Evolutionary conservation across 2,797 vertebrate species (phyloP), one percentile per base, ranked within the genome.

Genomic region (Pangasius macronema): DNA sequence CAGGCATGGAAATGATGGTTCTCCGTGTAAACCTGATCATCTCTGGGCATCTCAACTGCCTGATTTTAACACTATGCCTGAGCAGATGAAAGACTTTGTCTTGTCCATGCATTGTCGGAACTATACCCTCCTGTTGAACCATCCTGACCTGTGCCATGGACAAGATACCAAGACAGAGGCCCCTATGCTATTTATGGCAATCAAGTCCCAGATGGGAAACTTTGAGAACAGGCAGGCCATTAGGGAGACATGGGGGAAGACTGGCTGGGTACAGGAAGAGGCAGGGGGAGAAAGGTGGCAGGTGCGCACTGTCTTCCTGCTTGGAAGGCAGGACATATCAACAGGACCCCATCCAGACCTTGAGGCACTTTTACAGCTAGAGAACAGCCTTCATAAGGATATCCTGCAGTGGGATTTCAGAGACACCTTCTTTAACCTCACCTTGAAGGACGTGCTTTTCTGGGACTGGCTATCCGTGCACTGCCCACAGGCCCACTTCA

Each of bases 221-320:
- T 97, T 97, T 91, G 95, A 96, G 90, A 96, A 95, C 90, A 92
- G 96, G 36, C 95, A 97, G 92, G 96, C 96, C 65, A 97, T 97
- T 63, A 94, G 96, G 27, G 95, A 97, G 89, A 96, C 96, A 0
- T 97, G 96, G 96, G 96, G 96, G 5, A 92, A 33, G 85, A 94
- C 93, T 0, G 96, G 96, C 11, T 77, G 88, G 81, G 90, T 95
- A 77, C 85, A 27, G 20, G 93, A 94, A 22, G 91, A 91, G 27
- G 81, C 70, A 27, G 85, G 86, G 0, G 86, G 63, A 33, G 90
- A 72, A 86, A 89, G 83, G 0, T 91, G 92, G 88, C 82, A 93
- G 1, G 94, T 96, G 70, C 93, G 89, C 3, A 95, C 94, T 0
- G 91, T 96, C 80, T 97, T 97, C 80, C 91, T 97, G 59, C 94